A percentile compares a stretch with the other conserved stretches of the same genome.
Evolutionary conservation across 1,140 invertebrate genomes (phyloP).

Genomic region (Platyura marginata): DNA sequence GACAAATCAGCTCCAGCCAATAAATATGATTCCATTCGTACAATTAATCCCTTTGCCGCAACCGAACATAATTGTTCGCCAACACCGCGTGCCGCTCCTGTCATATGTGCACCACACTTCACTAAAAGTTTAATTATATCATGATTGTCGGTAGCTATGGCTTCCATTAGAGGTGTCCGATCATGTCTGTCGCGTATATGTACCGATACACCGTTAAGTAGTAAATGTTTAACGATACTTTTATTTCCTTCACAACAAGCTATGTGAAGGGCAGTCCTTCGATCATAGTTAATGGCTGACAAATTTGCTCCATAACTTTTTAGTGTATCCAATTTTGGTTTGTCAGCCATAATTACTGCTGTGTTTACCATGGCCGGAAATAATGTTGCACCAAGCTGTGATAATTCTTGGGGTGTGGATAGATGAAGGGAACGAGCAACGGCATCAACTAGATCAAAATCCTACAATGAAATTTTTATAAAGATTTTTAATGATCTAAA

Average conservation of each 20-base stretch:
- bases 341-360: slow-evolving; percentile 46
- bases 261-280: slow-evolving; percentile 63
- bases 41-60: slow-evolving; percentile 32
- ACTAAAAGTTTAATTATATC: slow-evolving; percentile 39
- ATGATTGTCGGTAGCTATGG: slow-evolving; percentile 37
- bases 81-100: slow-evolving; percentile 25
- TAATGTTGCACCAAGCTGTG: slow-evolving; percentile 48
- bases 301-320: slow-evolving; percentile 48
- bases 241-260: slow-evolving; percentile 53
- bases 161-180: slow-evolving; percentile 38
- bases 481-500: too few relatives aligned
- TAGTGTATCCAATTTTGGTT: slow-evolving; percentile 28
- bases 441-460: slow-evolving; percentile 43
- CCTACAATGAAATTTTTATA: too few relatives aligned
- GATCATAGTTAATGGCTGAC: slow-evolving; percentile 56
- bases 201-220: slow-evolving; percentile 69
- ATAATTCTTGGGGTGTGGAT: slow-evolving; percentile 44
- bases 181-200: slow-evolving; percentile 38
- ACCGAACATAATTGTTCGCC: slow-evolving; percentile 41
- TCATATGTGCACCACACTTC: slow-evolving; percentile 43
- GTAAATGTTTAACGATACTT: slow-evolving; percentile 47
- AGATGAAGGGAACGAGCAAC: slow-evolving; percentile 44
- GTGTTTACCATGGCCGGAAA: slow-evolving; percentile 61
- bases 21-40: slow-evolving; percentile 34
- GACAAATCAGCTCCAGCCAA: slow-evolving; percentile 44